phyloP scores from a whole-genome alignment of 2,113 vertebrate genomes.

The Columba janthina region DNA sequence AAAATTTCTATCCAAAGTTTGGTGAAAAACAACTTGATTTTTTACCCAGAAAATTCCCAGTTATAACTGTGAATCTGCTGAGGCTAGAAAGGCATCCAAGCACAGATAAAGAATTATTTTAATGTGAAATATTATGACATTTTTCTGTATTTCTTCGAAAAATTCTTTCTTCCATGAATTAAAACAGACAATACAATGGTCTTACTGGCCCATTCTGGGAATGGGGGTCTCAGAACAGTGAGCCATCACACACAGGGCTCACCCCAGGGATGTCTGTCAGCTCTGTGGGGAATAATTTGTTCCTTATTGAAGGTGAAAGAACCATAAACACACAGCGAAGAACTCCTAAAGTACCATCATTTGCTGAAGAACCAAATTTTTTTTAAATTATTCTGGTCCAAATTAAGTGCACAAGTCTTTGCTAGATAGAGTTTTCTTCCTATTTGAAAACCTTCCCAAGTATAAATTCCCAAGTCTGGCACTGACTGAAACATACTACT shows the following conservation, averaged over 20 bases:
- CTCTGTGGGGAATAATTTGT: background rate
- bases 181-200: background rate
- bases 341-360: background rate
- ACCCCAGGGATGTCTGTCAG: background rate
- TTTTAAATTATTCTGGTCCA: background rate
- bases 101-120: background rate
- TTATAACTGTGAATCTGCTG: background rate
- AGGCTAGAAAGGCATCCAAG: background rate
- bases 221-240: background rate
- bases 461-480: background rate
- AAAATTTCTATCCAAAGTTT: background rate
- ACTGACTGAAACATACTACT: constrained; percentile 22
- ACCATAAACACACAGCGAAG: background rate
- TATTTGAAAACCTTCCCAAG: background rate
- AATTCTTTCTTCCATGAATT: background rate
- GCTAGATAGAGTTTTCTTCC: background rate
- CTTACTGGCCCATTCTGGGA: background rate
- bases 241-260: background rate
- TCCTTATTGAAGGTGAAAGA: background rate
- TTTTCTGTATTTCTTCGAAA: background rate
- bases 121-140: background rate
- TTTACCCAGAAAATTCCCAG: background rate
- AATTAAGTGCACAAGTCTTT: background rate
- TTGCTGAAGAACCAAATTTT: background rate
- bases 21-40: background rate